A percentile compares a stretch with the other conserved stretches of the same genome.
phyloP scores from a whole-genome alignment of 2,888 invertebrate species.

The Cenopis cana region DNA sequence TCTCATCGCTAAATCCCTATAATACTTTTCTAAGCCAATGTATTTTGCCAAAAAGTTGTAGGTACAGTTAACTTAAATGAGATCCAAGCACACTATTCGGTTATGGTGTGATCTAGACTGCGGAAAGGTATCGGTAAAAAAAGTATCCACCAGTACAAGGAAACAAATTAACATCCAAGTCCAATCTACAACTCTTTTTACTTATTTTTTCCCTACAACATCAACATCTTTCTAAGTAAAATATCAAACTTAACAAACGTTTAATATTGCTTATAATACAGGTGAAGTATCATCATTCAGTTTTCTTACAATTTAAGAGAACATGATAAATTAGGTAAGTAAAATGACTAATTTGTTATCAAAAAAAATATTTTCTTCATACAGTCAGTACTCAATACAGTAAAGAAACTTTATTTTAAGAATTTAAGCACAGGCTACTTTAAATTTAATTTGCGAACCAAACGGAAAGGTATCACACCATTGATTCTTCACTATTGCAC shows the following conservation, averaged over 20 bases:
- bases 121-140: neutral
- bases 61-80: neutral
- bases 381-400: neutral
- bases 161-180: neutral
- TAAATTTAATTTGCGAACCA: neutral
- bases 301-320: neutral
- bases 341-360: neutral
- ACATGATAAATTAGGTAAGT: neutral
- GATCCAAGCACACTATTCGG: neutral
- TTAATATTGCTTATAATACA: slow-evolving; percentile 69
- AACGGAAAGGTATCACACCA: neutral
- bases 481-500: neutral
- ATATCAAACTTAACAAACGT: slow-evolving; percentile 76
- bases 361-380: neutral
- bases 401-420: neutral
- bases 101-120: neutral
- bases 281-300: slow-evolving; percentile 25
- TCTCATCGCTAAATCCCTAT: slow-evolving; percentile 41
- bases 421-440: neutral
- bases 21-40: slow-evolving; percentile 45
- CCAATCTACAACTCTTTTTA: neutral
- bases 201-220: neutral
- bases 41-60: neutral
- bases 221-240: slow-evolving; percentile 55
- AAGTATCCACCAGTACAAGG: neutral